Base-by-base conservation (phyloP, 2,888 invertebrate genomes). In the Drosophila sordidula region DNA sequence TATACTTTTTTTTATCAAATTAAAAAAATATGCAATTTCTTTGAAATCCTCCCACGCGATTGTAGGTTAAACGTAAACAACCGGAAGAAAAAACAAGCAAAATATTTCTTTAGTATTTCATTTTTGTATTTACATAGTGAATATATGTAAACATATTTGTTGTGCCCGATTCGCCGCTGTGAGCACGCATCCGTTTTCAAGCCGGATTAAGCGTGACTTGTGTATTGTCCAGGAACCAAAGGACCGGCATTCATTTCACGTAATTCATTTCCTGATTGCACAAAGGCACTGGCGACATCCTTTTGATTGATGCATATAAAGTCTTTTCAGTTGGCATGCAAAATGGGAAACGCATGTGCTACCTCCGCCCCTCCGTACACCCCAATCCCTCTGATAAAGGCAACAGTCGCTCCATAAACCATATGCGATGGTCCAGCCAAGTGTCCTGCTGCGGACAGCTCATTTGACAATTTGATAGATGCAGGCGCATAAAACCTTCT, bases 381-480 rank as follows among this genome's bases (percentile, higher is more conserved):
- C 1, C 26, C 25, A 11, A 25, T 1, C 1, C 6, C 18, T 9
- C 11, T n/a, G 11, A 34, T 34, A 29, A 8, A 8, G 29, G 8
- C 9, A 29, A 29, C 29, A 29, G 29, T 29, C 36, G 16, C 49
- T 6, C 22, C 41, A 6, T 34, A 5, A 6, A n/a, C n/a, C 29
- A 39, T 52, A 46, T 47, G 47, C 22, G 12, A 8, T 36, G 36
- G 9, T 45, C 50, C 63, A 49, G 16, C 12, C 54, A 32, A 64
- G 67, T 71, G 62, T 65, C 71, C 62, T 63, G 62, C 34, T 70
- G 82, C 62, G 81, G 81, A 83, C 78, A 87, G 85, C 79, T 81
- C 81, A 85, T 82, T 85, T 87, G 87, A 83, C 87, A 85, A 87
- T 85, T 81, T 83, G 83, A 83, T 83, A 85, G 76, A 83, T 83